Percentiles rank a stretch among this genome's conserved stretches.
These are phyloP conservation scores for Aethina tumida DNA, from an alignment of 1,140 invertebrate genomes.

Conservation along the genomic window DNA sequence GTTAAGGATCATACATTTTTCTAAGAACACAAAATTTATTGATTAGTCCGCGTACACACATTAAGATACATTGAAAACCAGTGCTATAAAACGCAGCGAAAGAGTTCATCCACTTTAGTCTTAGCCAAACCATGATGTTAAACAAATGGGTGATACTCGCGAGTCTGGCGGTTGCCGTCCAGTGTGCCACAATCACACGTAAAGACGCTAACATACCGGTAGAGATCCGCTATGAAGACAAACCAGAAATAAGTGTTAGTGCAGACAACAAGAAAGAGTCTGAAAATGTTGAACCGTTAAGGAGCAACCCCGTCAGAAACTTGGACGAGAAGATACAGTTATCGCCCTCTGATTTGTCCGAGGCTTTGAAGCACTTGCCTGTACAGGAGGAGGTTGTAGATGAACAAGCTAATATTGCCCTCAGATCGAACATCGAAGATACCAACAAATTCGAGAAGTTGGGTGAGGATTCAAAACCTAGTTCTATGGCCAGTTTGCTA, in stretches of 20 bases:
- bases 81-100: constrained; percentile 24
- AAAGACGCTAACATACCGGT: constrained; percentile 32
- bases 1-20: too few species aligned
- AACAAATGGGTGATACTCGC: constrained; percentile 8
- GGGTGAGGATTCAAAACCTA: not conserved
- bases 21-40: too few species aligned
- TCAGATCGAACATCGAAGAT: too few species aligned
- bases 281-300: constrained; percentile 6
- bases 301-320: constrained; percentile 22
- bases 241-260: constrained; percentile 7
- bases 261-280: not conserved
- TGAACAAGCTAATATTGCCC: constrained; percentile 1
- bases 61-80: too few species aligned
- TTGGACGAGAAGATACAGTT: constrained; percentile 28
- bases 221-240: constrained; percentile 30
- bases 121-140: constrained; percentile 9
- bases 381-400: constrained; percentile 8
- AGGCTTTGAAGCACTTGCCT: constrained; percentile 18
- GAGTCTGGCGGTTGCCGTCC: constrained; percentile 8
- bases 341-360: constrained; percentile 20
- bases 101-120: constrained; percentile 27
- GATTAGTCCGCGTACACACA: too few species aligned
- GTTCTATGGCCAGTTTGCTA: constrained; percentile 1
- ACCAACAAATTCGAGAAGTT: constrained; percentile 4
- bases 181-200: constrained; percentile 12